Base-by-base conservation (phyloP, 2,797 vertebrate species). In the Cossypha heuglini region DNA sequence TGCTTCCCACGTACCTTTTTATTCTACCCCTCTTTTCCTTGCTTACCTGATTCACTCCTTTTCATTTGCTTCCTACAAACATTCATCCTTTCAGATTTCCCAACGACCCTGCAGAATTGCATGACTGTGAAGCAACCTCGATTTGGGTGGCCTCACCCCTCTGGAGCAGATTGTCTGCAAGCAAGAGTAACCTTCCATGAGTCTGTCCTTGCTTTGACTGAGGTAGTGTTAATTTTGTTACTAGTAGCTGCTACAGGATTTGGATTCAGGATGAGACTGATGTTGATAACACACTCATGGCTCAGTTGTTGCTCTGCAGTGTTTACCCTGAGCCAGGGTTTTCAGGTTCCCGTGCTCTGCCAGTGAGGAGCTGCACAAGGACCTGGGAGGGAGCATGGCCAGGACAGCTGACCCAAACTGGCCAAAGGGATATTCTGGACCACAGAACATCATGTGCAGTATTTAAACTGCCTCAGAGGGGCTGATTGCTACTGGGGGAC, bases 231-330 rank as follows among this genome's bases (percentile, higher is more conserved):
- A 25, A 37, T 55, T 75, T 69, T 82, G 5, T 20, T 33, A 24
- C 29, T 33, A 33, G 22, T 43, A 82, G n/a, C 22, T 42, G 10
- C 6, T 48, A 11, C 35, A 48, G 40, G 16, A 35, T 35, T 82
- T 68, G 62, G 2, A 37, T n/a, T 37, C 62, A 48, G 0, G 5
- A 0, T 20, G 19, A 62, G 35, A 33, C 28, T 49, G 37, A 43
- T 62, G 63, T 25, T 62, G 38, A 9, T 62, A 43, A 37, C 11
- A 29, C 35, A 21, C 10, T 0, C 3, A 49, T 25, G 35, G 22
- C n/a, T 42, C 63, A 62, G 26, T 1, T 6, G 5, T 14, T 55
- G n/a, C 28, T 55, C 31, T 25, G 35, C 7, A 55, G 26, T 14
- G 5, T 35, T 88, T 2, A 42, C 9, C 8, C 35, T 61, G 10